Evolutionary conservation across 2,113 vertebrate species (phyloP).

Genomic region (Hippolais icterina): DNA sequence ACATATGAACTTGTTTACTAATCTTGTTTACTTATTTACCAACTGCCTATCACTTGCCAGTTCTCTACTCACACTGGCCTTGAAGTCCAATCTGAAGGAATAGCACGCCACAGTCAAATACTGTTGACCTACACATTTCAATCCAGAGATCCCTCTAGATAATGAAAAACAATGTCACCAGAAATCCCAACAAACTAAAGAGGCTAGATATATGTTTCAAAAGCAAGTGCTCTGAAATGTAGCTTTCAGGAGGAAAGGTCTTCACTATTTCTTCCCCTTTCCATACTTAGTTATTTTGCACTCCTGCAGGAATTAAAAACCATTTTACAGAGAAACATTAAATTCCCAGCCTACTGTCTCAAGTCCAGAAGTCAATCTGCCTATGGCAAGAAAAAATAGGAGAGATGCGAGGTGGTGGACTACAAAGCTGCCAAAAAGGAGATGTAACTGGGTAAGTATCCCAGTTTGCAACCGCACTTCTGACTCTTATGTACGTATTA

Average conservation of each 20-base stretch:
- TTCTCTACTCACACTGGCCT: neutral
- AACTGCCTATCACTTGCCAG: neutral
- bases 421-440: neutral
- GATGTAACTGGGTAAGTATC: neutral
- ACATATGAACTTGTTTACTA: neutral
- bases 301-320: neutral
- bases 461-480: neutral
- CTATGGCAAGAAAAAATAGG: neutral
- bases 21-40: neutral
- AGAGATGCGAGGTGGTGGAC: neutral
- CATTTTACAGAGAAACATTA: neutral
- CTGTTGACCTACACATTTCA: neutral
- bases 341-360: neutral
- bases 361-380: neutral
- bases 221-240: neutral
- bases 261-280: neutral
- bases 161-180: neutral
- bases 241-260: neutral
- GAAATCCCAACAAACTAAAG: neutral
- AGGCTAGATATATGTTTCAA: neutral
- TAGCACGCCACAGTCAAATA: neutral
- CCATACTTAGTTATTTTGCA: neutral
- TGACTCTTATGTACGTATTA: neutral
- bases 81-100: neutral
- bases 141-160: neutral